Conservation (phyloP, 2,113 vertebrate genomes). For the Istiophorus platypterus region DNA sequence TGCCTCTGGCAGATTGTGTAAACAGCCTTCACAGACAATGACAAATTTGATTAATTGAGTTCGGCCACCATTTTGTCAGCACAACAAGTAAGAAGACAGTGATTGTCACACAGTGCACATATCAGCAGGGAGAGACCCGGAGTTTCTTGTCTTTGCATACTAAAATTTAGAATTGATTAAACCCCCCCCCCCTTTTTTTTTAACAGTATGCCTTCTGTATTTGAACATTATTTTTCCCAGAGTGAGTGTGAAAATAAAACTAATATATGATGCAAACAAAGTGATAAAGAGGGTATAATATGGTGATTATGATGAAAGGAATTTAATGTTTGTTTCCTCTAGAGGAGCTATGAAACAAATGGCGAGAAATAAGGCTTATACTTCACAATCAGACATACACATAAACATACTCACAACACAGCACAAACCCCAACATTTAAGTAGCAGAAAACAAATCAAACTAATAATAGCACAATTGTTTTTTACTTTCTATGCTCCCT, state of each 20-base stretch:
- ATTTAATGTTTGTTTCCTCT: not conserved
- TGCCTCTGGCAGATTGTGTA: slow-evolving; percentile 51
- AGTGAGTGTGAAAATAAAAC: slow-evolving; percentile 30
- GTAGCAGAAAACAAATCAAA: slow-evolving; percentile 4
- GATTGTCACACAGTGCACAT: slow-evolving; percentile 34
- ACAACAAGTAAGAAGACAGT: not conserved
- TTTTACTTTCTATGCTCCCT: not conserved
- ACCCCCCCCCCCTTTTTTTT: slow-evolving; percentile 47
- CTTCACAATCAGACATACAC: not conserved
- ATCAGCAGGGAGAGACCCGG: not conserved
- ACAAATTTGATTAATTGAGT: slow-evolving; percentile 67
- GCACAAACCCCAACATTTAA: not conserved
- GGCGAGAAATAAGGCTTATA: not conserved
- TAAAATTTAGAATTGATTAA: slow-evolving; percentile 34
- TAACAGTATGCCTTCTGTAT: slow-evolving; percentile 23
- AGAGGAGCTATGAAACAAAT: not conserved
- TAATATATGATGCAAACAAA: slow-evolving; percentile 5
- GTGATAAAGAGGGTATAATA: slow-evolving; percentile 1
- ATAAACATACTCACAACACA: not conserved
- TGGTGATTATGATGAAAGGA: not conserved
- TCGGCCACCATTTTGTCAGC: slow-evolving; percentile 33
- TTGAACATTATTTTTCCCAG: slow-evolving; percentile 6
- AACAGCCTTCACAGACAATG: slow-evolving; percentile 56
- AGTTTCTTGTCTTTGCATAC: slow-evolving; percentile 3
- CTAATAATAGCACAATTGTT: not conserved